Conservation (phyloP, 2,797 vertebrate species). For the Schizopygopsis malacanthus region DNA sequence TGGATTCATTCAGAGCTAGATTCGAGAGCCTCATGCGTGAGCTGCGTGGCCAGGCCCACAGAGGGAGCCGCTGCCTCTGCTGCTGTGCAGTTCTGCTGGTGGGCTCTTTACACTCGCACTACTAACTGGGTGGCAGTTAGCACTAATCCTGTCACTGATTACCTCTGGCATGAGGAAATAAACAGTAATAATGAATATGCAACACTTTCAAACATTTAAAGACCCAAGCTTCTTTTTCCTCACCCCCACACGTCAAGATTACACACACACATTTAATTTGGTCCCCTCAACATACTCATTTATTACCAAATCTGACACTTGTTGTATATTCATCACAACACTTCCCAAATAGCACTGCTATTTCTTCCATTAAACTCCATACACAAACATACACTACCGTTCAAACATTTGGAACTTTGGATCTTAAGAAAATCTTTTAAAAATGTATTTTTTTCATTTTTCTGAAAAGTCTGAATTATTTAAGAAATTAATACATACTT, state of each 20-base stretch:
- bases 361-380: not conserved
- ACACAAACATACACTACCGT: not conserved
- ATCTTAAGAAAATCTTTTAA: not conserved
- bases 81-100: conserved; percentile 57
- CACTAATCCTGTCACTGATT: conserved; percentile 78
- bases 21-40: conserved; percentile 49
- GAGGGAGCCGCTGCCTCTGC: conserved; percentile 28
- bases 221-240: conserved; percentile 24
- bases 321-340: not conserved
- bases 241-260: not conserved
- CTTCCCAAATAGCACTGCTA: not conserved
- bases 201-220: conserved; percentile 41
- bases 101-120: conserved; percentile 68
- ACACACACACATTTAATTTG: not conserved
- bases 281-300: not conserved
- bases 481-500: not conserved
- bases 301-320: not conserved
- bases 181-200: conserved; percentile 74
- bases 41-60: conserved; percentile 55
- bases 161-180: conserved; percentile 77
- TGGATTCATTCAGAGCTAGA: conserved; percentile 64
- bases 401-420: not conserved
- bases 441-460: not conserved
- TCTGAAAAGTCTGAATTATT: not conserved
- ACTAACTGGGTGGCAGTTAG: conserved; percentile 78